Evolutionary conservation across 2,888 invertebrate genomes (phyloP), one percentile per base, ranked within the genome.

Genomic region (Torymus aiolomorphi): DNA sequence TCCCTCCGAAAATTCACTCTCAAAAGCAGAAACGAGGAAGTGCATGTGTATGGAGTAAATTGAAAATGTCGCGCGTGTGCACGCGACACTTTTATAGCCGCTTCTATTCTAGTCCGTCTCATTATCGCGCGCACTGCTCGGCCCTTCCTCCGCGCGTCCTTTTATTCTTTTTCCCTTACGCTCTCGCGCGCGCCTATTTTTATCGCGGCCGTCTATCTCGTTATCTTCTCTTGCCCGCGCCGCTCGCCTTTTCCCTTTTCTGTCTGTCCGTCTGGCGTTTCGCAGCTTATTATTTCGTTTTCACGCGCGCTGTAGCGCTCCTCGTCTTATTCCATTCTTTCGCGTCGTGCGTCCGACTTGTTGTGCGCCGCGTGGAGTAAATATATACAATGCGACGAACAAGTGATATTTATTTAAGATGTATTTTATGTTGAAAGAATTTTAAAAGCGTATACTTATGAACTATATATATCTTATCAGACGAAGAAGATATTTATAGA

Each of bases 161-260:
- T 73, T 73, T 73, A 31, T 72, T 52, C 61, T n/a, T 42, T 42
- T 42, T 10, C 42, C 5, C 31, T 31, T 31, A 31, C 31, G 42
- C 71, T 13, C 51, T 1, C 13, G 8, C 11, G 14, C 31, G 18
- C 20, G 76, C 79, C 82, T 82, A 83, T 82, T 82, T 83, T 82
- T 82, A 78, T 81, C 66, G 72, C 66, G 65, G 70, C 66, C 59
- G 67, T 83, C 72, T 80, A 73, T 61, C 79, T 77, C 76, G 74
- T 62, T 76, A 65, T 80, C 80, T 70, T 63, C 75, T 56, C 70
- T 66, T 16, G 24, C 66, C 69, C 56, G 56, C 63, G 20, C 74
- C 13, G 42, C 70, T 76, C 63, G 56, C 56, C 13, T 63, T 70
- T 72, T 62, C 52, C 63, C 56, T 56, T 76, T 63, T 76, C 42